These are phyloP conservation scores for Strigamia crassipes DNA, from an alignment of 2,888 invertebrate genomes.

Conservation along the genomic window DNA sequence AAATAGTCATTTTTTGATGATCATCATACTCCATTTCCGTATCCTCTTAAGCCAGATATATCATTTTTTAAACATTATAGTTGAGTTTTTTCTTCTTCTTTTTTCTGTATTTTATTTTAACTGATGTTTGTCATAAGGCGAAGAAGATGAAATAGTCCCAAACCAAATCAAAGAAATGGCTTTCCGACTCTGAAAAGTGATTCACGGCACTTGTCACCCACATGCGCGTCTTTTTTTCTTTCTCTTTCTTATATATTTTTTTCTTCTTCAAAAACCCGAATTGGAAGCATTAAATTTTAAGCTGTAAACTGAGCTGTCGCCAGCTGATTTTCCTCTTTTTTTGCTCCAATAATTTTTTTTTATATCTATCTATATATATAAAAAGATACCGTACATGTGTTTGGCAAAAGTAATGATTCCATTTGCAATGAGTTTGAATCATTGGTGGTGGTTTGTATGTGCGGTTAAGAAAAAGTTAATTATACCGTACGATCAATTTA, in stretches of 20 bases:
- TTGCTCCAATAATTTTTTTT: neutral
- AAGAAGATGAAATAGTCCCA: conserved; percentile 35
- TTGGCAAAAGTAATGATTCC: neutral
- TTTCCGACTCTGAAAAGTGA: conserved; percentile 32
- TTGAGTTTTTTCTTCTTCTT: neutral
- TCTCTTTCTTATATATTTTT: neutral
- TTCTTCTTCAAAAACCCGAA: neutral
- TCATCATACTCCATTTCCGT: conserved; percentile 14
- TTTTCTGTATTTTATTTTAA: neutral
- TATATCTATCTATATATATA: too few relatives aligned
- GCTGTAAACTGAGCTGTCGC: conserved; percentile 17
- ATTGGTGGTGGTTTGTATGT: conserved; percentile 2
- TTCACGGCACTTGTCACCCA: conserved; percentile 32
- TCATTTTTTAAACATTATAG: conserved; percentile 23
- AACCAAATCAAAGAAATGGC: conserved; percentile 40
- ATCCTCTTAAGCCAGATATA: conserved; percentile 39
- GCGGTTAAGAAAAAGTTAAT: conserved; percentile 42
- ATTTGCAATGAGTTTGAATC: conserved; percentile 24
- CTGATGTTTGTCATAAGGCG: conserved; percentile 25
- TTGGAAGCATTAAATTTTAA: conserved; percentile 42
- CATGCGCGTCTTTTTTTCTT: conserved; percentile 1
- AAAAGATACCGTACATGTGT: neutral
- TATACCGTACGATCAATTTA: conserved; percentile 37
- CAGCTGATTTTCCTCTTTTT: neutral
- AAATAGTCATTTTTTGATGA: conserved; percentile 31